Evolutionary conservation across 23 tunicate genomes (phyloP).

Genomic region (Aplidium turbinatum): DNA sequence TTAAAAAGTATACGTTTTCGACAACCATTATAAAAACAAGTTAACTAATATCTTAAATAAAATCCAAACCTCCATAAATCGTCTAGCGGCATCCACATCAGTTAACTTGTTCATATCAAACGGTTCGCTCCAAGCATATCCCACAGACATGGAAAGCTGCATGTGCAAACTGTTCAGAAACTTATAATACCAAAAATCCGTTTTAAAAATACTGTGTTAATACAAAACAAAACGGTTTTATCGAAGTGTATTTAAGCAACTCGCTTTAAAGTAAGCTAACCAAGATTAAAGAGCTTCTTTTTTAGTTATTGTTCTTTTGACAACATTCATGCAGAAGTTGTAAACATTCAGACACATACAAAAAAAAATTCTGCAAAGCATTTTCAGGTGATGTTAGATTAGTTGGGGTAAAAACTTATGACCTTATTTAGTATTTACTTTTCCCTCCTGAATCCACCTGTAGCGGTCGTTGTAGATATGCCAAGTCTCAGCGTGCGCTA

Average conservation of each 20-base stretch:
- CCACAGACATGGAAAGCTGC: slow-evolving; percentile 73
- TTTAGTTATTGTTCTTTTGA: too few species aligned
- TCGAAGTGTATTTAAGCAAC: too few species aligned
- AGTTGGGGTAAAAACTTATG: too few species aligned
- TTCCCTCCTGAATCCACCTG: slow-evolving; percentile 47
- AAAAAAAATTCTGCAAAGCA: too few species aligned
- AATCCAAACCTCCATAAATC: slow-evolving; percentile 75
- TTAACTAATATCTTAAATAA: background rate
- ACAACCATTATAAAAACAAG: background rate
- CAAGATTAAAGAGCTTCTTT: too few species aligned
- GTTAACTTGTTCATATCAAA: slow-evolving; percentile 44
- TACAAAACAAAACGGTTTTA: background rate
- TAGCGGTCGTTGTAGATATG: slow-evolving; percentile 60
- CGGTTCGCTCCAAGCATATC: slow-evolving; percentile 73
- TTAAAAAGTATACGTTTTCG: too few species aligned
- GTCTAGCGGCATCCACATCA: slow-evolving; percentile 78
- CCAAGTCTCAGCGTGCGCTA: slow-evolving; percentile 79
- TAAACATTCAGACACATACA: too few species aligned
- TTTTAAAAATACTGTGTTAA: background rate
- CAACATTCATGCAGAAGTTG: too few species aligned
- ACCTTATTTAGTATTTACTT: slow-evolving; percentile 50
- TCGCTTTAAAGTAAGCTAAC: too few species aligned
- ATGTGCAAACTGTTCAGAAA: background rate
- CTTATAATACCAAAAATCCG: background rate
- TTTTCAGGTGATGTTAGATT: too few species aligned